Evolutionary conservation across 2,888 invertebrate genomes (phyloP), one percentile per base, ranked within the genome.

Genomic region (Troides aeacus): DNA sequence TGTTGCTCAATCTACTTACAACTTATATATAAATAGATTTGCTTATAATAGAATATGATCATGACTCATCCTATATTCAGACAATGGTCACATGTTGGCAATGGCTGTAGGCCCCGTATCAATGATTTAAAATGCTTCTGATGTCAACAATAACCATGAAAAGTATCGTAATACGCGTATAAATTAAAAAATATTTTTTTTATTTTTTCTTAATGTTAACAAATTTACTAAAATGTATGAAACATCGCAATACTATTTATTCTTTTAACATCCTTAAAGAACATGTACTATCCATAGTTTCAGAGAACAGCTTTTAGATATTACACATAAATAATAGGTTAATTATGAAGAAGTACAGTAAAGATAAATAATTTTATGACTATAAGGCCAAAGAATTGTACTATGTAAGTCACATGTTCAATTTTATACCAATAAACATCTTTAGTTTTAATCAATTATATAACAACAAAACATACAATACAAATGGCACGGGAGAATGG

Each of bases 341-440:
- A n/a, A 7, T 12, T 5, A 53, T 53, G 18, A 17, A 15, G 50
- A 50, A 5, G 18, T 18, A 50, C 15, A 53, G 5, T 53, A n/a
- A 53, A n/a, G 6, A 10, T 64, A 76, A 72, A 80, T 83, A 83
- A 83, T 84, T 77, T 76, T 66, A 85, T 82, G 80, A 84, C 83
- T 24, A 73, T 87, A 90, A 90, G 89, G 90, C 90, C 89, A 87
- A 77, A 80, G 75, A 80, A 81, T 91, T 91, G 91, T 91, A 91
- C 89, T 61, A 18, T 89, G 8, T 86, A 87, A 87, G 87, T 87
- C 75, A 81, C 21, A 17, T 2, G 80, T 58, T 58, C 4, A 8
- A 12, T 58, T 23, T 57, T 68, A 6, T 36, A 56, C 39, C 18
- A 62, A 56, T 1, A 56, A 60, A 42, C 8, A 18, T 59, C n/a